Base-by-base conservation (phyloP, 2,888 invertebrate species). In the Crossocerus cetratus region DNA sequence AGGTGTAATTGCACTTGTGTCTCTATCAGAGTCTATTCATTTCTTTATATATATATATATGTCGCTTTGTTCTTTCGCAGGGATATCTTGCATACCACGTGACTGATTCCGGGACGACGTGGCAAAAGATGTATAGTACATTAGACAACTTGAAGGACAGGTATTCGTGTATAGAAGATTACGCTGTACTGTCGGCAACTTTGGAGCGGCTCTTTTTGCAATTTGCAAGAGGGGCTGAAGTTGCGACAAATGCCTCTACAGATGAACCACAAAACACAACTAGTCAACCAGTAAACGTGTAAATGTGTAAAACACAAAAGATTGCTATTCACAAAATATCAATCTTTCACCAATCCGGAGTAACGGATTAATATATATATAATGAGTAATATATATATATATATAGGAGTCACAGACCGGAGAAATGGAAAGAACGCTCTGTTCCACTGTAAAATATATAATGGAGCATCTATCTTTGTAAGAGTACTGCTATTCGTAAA, bases 121-220 rank as follows among this genome's bases (percentile, higher is more conserved):
- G 90, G 90, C 82, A 86, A 49, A 83, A 80, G 42, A 90, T 90
- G 90, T 89, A 89, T 67, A 73, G 72, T 23, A 83, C 84, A 54
- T 86, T 90, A 85, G 85, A 87, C 23, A 74, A 78, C 42, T 42
- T 89, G 20, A 89, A 87, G 62, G 72, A 71, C n/a, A 82, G 79
- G 23, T 86, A 85, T 68, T 71, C 75, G 42, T 88, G 88, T 45
- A 86, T 90, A 59, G 87, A 90, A 22, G 90, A 90, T 78, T 90
- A 87, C 22, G 85, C 87, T 0, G 87, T 90, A 61, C 74, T 89
- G 45, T 90, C 90, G 3, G 88, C 90, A 13, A 90, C 89, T 2
- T 80, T 90, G 42, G 90, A 90, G 60, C 90, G 89, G 69, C 75
- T 90, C 43, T 90, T 90, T 61, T 84, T 90, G 54, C 87, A 89